Conservation (phyloP, 2,888 invertebrate species). For the Alcis repandata region DNA sequence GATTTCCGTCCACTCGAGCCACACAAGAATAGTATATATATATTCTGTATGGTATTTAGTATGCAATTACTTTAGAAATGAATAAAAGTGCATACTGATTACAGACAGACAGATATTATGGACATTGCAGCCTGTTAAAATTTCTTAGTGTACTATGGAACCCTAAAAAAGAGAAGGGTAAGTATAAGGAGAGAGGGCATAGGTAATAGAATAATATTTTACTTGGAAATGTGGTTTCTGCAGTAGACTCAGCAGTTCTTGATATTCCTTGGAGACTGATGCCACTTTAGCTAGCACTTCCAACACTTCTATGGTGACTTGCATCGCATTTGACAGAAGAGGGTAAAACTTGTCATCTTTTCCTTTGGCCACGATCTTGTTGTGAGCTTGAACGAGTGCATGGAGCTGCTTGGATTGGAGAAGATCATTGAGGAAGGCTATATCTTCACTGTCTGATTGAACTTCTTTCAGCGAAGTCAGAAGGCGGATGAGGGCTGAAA, state of each 20-base stretch:
- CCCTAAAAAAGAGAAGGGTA: too few relatives aligned
- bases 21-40: too few relatives aligned
- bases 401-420: slow-evolving; percentile 95
- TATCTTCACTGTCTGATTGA: slow-evolving; percentile 93
- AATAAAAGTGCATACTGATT: too few relatives aligned
- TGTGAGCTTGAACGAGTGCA: slow-evolving; percentile 96
- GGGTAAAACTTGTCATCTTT: slow-evolving; percentile 95
- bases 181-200: too few relatives aligned
- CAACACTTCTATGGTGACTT: slow-evolving; percentile 93
- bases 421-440: slow-evolving; percentile 93
- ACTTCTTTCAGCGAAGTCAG: slow-evolving; percentile 94
- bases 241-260: slow-evolving; percentile 92
- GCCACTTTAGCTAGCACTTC: slow-evolving; percentile 90
- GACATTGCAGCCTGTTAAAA: too few relatives aligned
- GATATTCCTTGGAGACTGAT: slow-evolving; percentile 91
- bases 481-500: slow-evolving; percentile 91
- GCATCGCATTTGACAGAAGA: slow-evolving; percentile 94
- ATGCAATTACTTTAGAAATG: too few relatives aligned
- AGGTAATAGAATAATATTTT: too few relatives aligned
- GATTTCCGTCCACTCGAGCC: too few relatives aligned
- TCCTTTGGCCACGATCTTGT: slow-evolving; percentile 94
- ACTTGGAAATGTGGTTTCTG: slow-evolving; percentile 96
- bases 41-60: too few relatives aligned
- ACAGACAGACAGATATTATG: too few relatives aligned
- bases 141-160: too few relatives aligned